Evolutionary conservation across 1,140 invertebrate species (phyloP).

Genomic region (Formica exsecta): DNA sequence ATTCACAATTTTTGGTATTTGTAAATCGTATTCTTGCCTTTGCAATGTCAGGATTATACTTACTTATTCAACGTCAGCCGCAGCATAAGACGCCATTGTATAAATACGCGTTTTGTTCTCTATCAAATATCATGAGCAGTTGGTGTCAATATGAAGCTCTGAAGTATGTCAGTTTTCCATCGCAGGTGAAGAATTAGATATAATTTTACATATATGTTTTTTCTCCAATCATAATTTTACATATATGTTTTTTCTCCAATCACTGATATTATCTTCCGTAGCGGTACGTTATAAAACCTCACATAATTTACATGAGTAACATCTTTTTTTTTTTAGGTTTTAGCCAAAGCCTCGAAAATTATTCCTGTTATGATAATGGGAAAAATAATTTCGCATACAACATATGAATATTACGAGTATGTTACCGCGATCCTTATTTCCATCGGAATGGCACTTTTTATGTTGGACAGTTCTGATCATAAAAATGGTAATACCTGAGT

Average conservation of each 20-base stretch:
- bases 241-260: background rate
- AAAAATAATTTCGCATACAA: conserved; percentile 95
- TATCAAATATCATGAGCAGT: conserved; percentile 99
- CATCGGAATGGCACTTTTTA: conserved; percentile 96
- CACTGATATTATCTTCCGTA: background rate
- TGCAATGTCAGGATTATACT: conserved; percentile 89
- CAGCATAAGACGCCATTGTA: conserved; percentile 95
- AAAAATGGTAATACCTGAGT: conserved; percentile 83
- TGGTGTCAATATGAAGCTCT: conserved; percentile 99
- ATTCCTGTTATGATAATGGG: conserved; percentile 99
- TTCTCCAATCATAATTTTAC: background rate
- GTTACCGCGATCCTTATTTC: conserved; percentile 96
- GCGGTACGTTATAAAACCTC: too few relatives aligned
- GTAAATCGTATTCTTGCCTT: conserved; percentile 96
- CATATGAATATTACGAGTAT: conserved; percentile 98
- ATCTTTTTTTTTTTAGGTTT: conserved; percentile 88
- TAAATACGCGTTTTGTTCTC: conserved; percentile 98
- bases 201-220: too few relatives aligned
- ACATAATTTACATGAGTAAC: conserved; percentile 9
- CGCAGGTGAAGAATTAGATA: conserved; percentile 89
- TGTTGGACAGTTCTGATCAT: conserved; percentile 90
- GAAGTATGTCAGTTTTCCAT: conserved; percentile 99
- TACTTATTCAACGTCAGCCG: conserved; percentile 89
- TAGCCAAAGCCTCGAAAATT: conserved; percentile 97
- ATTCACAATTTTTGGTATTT: conserved; percentile 98